Evolutionary conservation across 1,140 invertebrate species (phyloP).

Genomic region (Drosophila trapezifrons): DNA sequence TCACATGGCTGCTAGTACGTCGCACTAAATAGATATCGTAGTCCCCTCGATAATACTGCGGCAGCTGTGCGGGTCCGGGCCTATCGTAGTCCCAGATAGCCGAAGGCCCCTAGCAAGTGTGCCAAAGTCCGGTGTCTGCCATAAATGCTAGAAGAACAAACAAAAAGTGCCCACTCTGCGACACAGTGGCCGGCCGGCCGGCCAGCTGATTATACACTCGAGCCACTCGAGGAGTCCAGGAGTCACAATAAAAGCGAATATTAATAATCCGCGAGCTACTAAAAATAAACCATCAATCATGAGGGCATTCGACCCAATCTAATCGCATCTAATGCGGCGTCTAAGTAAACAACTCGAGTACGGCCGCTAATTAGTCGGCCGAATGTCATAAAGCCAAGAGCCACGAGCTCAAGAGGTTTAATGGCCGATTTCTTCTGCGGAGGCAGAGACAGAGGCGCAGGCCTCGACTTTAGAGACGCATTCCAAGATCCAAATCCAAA

Average conservation of each 20-base stretch:
- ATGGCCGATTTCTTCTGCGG: constrained; percentile 16
- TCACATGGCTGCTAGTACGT: constrained; percentile 19
- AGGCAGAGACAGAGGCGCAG: not conserved
- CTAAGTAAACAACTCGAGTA: constrained; percentile 74
- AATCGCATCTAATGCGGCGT: constrained; percentile 72
- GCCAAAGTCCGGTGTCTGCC: constrained; percentile 56
- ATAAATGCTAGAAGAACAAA: constrained; percentile 31
- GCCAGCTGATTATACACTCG: constrained; percentile 36
- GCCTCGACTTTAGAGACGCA: constrained; percentile 8
- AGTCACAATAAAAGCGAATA: constrained; percentile 57
- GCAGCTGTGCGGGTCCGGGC: constrained; percentile 8
- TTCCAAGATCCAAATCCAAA: constrained; percentile 16
- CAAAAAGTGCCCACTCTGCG: constrained; percentile 18
- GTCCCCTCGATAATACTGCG: constrained; percentile 52
- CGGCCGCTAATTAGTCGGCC: constrained; percentile 44
- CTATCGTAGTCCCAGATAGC: constrained; percentile 44
- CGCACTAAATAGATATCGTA: constrained; percentile 33
- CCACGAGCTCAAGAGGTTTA: constrained; percentile 5
- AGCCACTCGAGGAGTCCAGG: constrained; percentile 44
- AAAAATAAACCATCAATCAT: constrained; percentile 80
- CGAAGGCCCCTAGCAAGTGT: constrained; percentile 40
- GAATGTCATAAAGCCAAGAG: constrained; percentile 50
- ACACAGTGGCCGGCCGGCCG: constrained; percentile 5
- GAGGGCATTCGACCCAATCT: constrained; percentile 66
- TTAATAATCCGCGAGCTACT: constrained; percentile 73